Conservation (phyloP, 2,888 invertebrate genomes). For the Fragum fragum region DNA sequence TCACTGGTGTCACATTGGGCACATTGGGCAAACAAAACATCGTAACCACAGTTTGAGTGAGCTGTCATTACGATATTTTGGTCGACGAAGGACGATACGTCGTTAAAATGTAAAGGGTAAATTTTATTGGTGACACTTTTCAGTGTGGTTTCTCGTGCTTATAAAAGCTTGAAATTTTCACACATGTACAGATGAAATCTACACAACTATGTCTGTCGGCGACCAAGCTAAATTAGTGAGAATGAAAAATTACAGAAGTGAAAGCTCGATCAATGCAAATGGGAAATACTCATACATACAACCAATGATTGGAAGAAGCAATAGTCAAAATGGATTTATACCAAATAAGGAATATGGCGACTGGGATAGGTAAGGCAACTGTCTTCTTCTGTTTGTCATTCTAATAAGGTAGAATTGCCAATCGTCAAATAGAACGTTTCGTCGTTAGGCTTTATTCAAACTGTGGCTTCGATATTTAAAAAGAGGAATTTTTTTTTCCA, state of each 20-base stretch:
- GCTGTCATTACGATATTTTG: too few species aligned
- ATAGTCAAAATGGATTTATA: conserved; percentile 43
- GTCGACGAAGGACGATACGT: too few species aligned
- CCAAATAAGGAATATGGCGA: conserved; percentile 56
- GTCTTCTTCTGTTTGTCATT: too few species aligned
- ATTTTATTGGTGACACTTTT: conserved; percentile 2
- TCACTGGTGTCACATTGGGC: too few species aligned
- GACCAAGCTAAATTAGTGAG: conserved; percentile 45
- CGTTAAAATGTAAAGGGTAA: not conserved
- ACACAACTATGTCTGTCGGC: conserved; percentile 9
- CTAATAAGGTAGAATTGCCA: too few species aligned
- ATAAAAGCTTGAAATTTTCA: not conserved
- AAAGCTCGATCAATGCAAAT: conserved; percentile 8
- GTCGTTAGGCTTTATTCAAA: too few species aligned
- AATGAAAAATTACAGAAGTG: conserved; percentile 53
- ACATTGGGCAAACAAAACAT: too few species aligned
- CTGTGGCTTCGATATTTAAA: too few species aligned
- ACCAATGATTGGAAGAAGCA: not conserved
- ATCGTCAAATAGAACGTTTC: too few species aligned
- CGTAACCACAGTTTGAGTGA: too few species aligned
- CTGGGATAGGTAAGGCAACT: conserved; percentile 59
- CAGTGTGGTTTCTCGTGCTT: conserved; percentile 3
- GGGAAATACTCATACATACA: not conserved
- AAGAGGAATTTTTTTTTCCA: too few species aligned
- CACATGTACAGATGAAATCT: not conserved